Base-by-base conservation (phyloP, 2,888 invertebrate genomes). In the Euzetes globulus region DNA sequence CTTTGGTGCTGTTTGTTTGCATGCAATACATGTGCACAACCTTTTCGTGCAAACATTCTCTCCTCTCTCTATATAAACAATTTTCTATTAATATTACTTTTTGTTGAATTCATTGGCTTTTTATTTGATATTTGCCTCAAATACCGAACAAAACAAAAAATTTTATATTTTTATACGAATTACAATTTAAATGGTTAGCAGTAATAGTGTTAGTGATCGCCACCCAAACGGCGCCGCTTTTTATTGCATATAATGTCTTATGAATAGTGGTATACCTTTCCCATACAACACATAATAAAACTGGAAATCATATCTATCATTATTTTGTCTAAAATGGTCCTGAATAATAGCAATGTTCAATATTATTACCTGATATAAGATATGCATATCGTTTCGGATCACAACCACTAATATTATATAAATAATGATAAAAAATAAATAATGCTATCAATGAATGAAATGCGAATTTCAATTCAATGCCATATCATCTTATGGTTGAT, bases 191-290 rank as follows among this genome's bases (percentile, higher is more conserved):
- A 65, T 65, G 41, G 1, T 65, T 65, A 65, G 22, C 41, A 41
- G 65, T 19, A 29, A 4, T 65, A 27, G 22, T 15, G 6, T 58
- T 13, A 27, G 27, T 58, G 55, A 25, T 4, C 33, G n/a, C 65
- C 65, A 63, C 41, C 65, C 65, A 65, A 65, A 33, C 41, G 65
- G 65, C 65, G 65, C 65, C 65, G 65, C 65, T 65, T 65, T 65
- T 65, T 65, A 65, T 65, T 37, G 41, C 65, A 65, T 65, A 19
- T 58, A 65, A 65, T 65, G 65, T n/a, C 37, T 29, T 58, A 29
- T 29, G 58, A 58, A 58, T 58, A 13, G 22, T 22, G 13, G 58
- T 19, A 27, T 22, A 58, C 27, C 13, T 27, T 13, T 22, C 58
- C n/a, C 27, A 58, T 58, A 58, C 27, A 27, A 58, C 58, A 58